A percentile compares a stretch with the other conserved stretches of the same genome.
Evolutionary conservation across 2,113 vertebrate genomes (phyloP).

Genomic region (Engraulis encrasicolus): DNA sequence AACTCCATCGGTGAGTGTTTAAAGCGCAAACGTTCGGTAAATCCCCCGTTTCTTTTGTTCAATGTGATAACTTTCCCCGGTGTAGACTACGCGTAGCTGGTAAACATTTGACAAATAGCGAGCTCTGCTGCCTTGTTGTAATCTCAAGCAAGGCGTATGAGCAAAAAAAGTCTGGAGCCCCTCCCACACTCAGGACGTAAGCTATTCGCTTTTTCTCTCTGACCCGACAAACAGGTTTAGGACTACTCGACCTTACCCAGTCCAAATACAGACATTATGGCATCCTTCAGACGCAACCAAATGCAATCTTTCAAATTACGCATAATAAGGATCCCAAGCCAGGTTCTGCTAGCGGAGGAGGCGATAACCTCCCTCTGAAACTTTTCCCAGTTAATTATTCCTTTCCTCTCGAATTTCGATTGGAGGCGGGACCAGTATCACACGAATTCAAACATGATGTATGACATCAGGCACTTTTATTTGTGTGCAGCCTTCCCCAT

Average conservation of each 20-base stretch:
- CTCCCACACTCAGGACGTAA: constrained; percentile 9
- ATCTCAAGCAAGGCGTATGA: constrained; percentile 16
- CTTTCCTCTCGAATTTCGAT: not conserved
- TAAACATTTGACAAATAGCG: constrained; percentile 20
- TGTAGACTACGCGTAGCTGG: not conserved
- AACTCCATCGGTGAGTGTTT: not conserved
- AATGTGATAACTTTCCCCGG: not conserved
- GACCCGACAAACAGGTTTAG: constrained; percentile 21
- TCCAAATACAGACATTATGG: not conserved
- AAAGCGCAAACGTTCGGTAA: not conserved
- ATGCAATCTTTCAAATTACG: not conserved
- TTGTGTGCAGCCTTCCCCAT: not conserved
- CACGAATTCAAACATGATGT: constrained; percentile 6
- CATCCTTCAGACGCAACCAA: not conserved
- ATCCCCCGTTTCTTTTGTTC: constrained; percentile 10
- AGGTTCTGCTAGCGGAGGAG: not conserved
- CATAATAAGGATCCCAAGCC: not conserved
- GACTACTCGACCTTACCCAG: constrained; percentile 1
- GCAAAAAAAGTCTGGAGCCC: not conserved
- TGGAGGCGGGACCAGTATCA: constrained; percentile 7
- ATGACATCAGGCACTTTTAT: not conserved
- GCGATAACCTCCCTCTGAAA: not conserved
- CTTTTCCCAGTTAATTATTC: not conserved
- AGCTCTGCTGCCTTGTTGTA: constrained; percentile 1
- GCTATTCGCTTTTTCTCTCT: constrained; percentile 16